Conservation (phyloP, 2,113 vertebrate species). For the Percina caprodes region DNA sequence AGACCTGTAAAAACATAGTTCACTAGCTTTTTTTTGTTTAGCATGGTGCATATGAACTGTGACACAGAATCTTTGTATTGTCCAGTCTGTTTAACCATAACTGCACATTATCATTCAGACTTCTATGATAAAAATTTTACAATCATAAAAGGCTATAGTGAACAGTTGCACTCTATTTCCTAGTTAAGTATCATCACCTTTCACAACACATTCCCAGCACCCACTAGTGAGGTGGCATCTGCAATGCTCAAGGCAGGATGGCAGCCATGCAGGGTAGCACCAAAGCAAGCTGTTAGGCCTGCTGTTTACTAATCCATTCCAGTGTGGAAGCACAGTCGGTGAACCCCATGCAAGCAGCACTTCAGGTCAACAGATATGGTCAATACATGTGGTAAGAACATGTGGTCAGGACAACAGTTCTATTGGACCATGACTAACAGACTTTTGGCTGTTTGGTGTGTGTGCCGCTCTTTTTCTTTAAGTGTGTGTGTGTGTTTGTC, state of each 20-base stretch:
- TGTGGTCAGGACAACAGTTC: constrained; percentile 75
- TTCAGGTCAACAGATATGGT: constrained; percentile 78
- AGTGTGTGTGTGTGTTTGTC: constrained; percentile 12
- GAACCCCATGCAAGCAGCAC: constrained; percentile 64
- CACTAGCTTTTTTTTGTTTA: constrained; percentile 15
- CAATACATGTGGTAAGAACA: constrained; percentile 78
- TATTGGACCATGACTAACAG: constrained; percentile 67
- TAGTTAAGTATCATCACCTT: constrained; percentile 65
- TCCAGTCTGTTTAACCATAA: neutral
- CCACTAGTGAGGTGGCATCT: constrained; percentile 82
- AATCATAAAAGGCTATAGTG: constrained; percentile 25
- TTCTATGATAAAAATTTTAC: constrained; percentile 11
- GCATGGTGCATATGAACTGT: constrained; percentile 23
- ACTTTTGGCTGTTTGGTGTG: constrained; percentile 33
- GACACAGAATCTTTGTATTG: constrained; percentile 17
- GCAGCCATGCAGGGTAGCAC: constrained; percentile 74
- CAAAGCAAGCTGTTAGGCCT: constrained; percentile 82
- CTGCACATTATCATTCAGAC: constrained; percentile 1
- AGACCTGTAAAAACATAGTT: constrained; percentile 51
- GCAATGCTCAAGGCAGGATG: constrained; percentile 84
- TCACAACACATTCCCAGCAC: constrained; percentile 63
- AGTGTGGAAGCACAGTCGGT: constrained; percentile 71
- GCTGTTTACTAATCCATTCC: constrained; percentile 83
- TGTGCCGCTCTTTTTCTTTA: neutral
- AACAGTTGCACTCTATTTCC: constrained; percentile 34